Percentiles rank a stretch among this genome's conserved stretches.
phyloP scores from a whole-genome alignment of 1,140 invertebrate species.

The Bombus huntii region DNA sequence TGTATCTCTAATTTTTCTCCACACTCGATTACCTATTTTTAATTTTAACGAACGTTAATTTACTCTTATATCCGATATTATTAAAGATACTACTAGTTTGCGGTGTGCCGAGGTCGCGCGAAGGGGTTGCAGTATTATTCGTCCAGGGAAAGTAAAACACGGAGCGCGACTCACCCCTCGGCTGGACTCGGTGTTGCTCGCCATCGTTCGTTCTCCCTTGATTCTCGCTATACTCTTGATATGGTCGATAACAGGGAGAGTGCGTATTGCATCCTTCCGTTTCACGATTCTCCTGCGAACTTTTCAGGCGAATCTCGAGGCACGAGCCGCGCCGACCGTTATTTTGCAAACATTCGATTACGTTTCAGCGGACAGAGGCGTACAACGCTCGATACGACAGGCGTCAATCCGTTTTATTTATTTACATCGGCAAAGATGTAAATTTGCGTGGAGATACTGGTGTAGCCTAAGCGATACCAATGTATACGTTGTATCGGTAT shows the following conservation, averaged over 20 bases:
- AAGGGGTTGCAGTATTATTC: constrained; percentile 20
- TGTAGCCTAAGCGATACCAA: no score
- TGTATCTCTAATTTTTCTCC: not conserved
- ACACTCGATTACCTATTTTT: not conserved
- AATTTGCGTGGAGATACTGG: no score
- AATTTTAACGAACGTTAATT: not conserved
- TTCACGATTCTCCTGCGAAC: constrained; percentile 30
- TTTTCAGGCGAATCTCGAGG: constrained; percentile 4
- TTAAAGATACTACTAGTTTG: not conserved
- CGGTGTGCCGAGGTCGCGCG: no score
- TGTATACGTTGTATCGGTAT: no score
- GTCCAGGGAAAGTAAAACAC: constrained; percentile 53
- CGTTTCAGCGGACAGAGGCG: not conserved
- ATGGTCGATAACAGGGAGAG: constrained; percentile 77
- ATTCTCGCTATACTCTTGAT: constrained; percentile 56
- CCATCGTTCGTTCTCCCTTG: constrained; percentile 56
- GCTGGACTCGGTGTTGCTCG: constrained; percentile 54
- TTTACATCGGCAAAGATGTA: no score
- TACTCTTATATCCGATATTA: no score
- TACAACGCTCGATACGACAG: not conserved
- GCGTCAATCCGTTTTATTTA: no score
- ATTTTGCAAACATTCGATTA: not conserved
- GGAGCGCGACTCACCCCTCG: constrained; percentile 37
- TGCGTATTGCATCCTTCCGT: constrained; percentile 70
- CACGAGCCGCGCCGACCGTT: not conserved